Conservation (phyloP, 2,797 vertebrate genomes). For the Anableps anableps region DNA sequence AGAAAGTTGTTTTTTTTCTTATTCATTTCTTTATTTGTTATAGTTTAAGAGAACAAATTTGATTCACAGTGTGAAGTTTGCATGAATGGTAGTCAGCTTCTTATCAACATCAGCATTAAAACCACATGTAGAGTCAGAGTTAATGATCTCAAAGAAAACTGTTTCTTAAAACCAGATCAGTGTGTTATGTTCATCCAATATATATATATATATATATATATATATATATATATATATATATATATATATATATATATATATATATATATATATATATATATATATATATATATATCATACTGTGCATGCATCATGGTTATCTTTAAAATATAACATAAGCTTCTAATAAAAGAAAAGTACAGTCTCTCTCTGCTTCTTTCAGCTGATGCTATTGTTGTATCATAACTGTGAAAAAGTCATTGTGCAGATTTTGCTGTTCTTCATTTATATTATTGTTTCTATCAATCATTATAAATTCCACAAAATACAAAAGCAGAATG, state of each 20-base stretch:
- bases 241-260: too few relatives aligned
- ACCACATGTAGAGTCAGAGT: background rate
- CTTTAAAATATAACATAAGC: background rate
- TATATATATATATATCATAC: background rate
- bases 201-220: too few relatives aligned
- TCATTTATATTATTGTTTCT: conserved; percentile 19
- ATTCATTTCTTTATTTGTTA: background rate
- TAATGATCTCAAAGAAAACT: background rate
- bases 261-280: too few relatives aligned
- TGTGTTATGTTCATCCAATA: background rate
- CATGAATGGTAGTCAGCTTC: background rate
- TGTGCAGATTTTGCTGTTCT: background rate
- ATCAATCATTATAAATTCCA: conserved; percentile 24
- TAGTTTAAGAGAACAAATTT: background rate
- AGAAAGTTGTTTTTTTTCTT: background rate
- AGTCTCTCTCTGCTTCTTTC: background rate
- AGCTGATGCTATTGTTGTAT: background rate
- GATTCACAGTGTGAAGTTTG: background rate
- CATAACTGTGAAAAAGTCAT: conserved; percentile 4
- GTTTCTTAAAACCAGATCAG: background rate
- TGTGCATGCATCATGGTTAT: background rate
- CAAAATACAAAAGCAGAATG: conserved; percentile 6
- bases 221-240: too few relatives aligned
- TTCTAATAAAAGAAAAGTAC: background rate
- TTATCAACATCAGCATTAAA: background rate